A percentile compares a stretch with the other conserved stretches of the same genome.
Evolutionary conservation across 2,797 vertebrate species (phyloP).

Genomic region (Enteromius anoplus): DNA sequence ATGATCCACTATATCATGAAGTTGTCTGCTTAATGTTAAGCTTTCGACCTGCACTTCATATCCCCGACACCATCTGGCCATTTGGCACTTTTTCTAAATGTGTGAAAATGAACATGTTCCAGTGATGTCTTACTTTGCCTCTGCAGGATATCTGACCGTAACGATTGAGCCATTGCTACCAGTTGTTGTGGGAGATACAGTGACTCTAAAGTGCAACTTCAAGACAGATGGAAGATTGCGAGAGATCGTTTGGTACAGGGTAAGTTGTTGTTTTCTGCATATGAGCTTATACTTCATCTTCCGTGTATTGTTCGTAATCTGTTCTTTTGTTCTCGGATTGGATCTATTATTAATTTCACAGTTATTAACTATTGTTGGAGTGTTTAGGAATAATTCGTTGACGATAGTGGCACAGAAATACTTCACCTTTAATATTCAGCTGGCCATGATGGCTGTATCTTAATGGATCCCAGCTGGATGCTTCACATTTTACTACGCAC

Average conservation of each 20-base stretch:
- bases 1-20: constrained; percentile 10
- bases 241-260: constrained; percentile 99
- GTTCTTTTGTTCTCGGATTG: neutral
- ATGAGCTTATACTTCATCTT: constrained; percentile 7
- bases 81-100: constrained; percentile 5
- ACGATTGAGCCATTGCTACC: constrained; percentile 96
- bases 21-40: neutral
- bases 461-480: constrained; percentile 77
- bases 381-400: neutral
- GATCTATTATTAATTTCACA: no score
- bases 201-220: constrained; percentile 99
- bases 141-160: constrained; percentile 93
- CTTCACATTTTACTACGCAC: constrained; percentile 71
- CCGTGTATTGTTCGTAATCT: neutral
- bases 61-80: constrained; percentile 20
- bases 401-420: constrained; percentile 60
- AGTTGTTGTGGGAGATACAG: constrained; percentile 95
- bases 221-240: constrained; percentile 96
- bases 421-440: constrained; percentile 68
- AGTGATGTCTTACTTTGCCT: constrained; percentile 40
- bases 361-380: neutral
- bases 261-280: constrained; percentile 73
- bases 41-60: neutral
- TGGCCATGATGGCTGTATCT: constrained; percentile 68
- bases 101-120: constrained; percentile 39